Percentiles rank a stretch among this genome's conserved stretches.
phyloP scores from a whole-genome alignment of 2,888 invertebrate genomes.

The Alloplasta piceator region DNA sequence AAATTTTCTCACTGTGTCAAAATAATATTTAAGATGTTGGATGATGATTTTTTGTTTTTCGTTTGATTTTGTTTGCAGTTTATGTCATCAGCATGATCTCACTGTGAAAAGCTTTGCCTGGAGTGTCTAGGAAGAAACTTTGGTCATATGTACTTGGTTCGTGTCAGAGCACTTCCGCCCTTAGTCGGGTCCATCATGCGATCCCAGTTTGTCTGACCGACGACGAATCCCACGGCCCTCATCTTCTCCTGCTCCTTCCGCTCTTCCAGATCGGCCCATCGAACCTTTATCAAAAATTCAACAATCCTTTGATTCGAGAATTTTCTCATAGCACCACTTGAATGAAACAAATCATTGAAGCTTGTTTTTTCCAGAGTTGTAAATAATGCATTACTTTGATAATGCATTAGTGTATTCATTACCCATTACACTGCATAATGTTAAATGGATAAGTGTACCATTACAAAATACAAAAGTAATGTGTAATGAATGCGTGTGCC shows the following conservation, averaged over 20 bases:
- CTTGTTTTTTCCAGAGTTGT: too few species aligned
- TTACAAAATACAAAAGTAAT: too few species aligned
- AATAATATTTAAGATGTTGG: conserved; percentile 28
- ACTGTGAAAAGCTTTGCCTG: conserved; percentile 63
- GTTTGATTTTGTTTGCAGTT: conserved; percentile 10
- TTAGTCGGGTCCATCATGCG: conserved; percentile 96
- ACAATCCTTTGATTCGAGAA: neutral
- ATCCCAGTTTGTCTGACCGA: conserved; percentile 98
- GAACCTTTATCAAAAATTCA: conserved; percentile 87
- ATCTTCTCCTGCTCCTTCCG: conserved; percentile 95
- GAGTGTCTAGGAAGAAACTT: conserved; percentile 64
- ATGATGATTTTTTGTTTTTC: conserved; percentile 1
- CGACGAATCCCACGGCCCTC: conserved; percentile 97
- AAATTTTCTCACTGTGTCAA: neutral
- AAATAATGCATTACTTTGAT: too few species aligned
- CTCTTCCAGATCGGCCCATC: conserved; percentile 99
- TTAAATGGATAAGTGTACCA: too few species aligned
- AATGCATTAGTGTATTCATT: too few species aligned
- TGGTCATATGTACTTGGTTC: conserved; percentile 93
- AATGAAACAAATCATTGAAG: too few species aligned
- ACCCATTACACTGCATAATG: too few species aligned
- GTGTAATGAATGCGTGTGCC: too few species aligned
- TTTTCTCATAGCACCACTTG: too few species aligned
- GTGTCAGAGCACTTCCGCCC: conserved; percentile 95
- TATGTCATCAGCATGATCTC: conserved; percentile 49